These are phyloP conservation scores for Thalassoma bifasciatum DNA, from an alignment of 2,113 vertebrate genomes.

Conservation along the genomic window DNA sequence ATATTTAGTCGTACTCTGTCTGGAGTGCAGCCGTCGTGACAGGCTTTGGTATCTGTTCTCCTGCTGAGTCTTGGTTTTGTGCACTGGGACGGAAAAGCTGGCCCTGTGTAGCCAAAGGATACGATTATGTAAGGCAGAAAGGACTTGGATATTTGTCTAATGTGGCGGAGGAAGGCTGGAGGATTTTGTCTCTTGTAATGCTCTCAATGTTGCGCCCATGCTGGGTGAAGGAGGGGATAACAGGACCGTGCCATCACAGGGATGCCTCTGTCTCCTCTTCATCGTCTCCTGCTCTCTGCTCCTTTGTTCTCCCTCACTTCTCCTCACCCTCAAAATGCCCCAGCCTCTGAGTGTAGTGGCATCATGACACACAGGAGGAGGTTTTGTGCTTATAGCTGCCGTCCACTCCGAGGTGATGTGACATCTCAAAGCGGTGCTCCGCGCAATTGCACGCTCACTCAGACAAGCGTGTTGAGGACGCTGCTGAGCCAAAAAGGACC, in stretches of 20 bases:
- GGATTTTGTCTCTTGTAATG: slow-evolving; percentile 17
- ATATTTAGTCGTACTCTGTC: slow-evolving; percentile 54
- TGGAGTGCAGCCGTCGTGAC: slow-evolving; percentile 20
- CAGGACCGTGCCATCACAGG: slow-evolving; percentile 45
- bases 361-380: slow-evolving; percentile 52
- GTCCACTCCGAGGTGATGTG: slow-evolving; percentile 76
- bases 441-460: slow-evolving; percentile 67
- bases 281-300: slow-evolving; percentile 23
- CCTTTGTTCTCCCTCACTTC: slow-evolving; percentile 34
- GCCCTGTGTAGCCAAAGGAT: slow-evolving; percentile 36
- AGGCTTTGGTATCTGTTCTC: slow-evolving; percentile 6
- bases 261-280: slow-evolving; percentile 23
- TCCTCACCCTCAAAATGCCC: slow-evolving; percentile 12
- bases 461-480: slow-evolving; percentile 68
- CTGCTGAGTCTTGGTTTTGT: background rate
- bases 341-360: slow-evolving; percentile 52
- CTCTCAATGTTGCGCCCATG: slow-evolving; percentile 19
- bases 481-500: slow-evolving; percentile 48
- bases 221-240: slow-evolving; percentile 31
- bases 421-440: slow-evolving; percentile 76
- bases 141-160: slow-evolving; percentile 38
- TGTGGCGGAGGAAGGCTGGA: slow-evolving; percentile 19
- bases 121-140: slow-evolving; percentile 37
- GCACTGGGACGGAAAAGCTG: slow-evolving; percentile 7
- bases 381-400: slow-evolving; percentile 58